Percentiles rank a stretch among this genome's conserved stretches.
Evolutionary conservation across 2,113 vertebrate genomes (phyloP).

Genomic region (Actenoides hombroni): DNA sequence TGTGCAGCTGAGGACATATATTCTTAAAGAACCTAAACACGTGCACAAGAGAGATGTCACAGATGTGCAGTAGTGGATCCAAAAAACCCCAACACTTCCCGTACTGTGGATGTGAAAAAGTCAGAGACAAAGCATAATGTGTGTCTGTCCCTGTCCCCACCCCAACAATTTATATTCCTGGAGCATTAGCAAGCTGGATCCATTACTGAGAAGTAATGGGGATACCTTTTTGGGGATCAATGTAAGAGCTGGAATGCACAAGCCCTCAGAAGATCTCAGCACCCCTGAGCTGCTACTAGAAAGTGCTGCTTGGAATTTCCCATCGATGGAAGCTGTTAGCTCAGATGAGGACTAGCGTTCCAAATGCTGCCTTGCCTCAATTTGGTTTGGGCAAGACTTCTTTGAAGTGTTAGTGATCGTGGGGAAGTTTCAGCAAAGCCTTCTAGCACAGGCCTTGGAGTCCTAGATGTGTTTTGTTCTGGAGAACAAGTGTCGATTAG

Average conservation of each 20-base stretch:
- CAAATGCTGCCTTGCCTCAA: background rate
- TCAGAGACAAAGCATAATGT: background rate
- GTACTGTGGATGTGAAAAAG: background rate
- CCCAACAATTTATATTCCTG: background rate
- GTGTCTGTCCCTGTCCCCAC: background rate
- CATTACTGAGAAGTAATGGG: conserved; percentile 68
- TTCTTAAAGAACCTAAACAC: conserved; percentile 7
- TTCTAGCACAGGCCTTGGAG: background rate
- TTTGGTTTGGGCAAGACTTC: background rate
- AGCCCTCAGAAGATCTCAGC: background rate
- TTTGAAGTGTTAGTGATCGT: background rate
- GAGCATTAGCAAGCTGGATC: conserved; percentile 45
- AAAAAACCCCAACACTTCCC: background rate
- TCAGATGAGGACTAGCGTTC: background rate
- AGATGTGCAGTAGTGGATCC: conserved; percentile 66
- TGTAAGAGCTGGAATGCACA: conserved; percentile 33
- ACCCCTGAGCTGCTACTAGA: conserved; percentile 18
- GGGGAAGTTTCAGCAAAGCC: background rate
- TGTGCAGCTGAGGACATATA: conserved; percentile 36
- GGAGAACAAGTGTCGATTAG: background rate
- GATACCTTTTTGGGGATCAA: conserved; percentile 53
- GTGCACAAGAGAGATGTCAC: background rate
- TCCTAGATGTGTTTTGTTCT: background rate
- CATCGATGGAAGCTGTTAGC: background rate
- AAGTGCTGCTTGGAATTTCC: background rate